These are phyloP conservation scores for Fissipunctia ypsillon DNA, from an alignment of 2,888 invertebrate species.

Conservation along the genomic window DNA sequence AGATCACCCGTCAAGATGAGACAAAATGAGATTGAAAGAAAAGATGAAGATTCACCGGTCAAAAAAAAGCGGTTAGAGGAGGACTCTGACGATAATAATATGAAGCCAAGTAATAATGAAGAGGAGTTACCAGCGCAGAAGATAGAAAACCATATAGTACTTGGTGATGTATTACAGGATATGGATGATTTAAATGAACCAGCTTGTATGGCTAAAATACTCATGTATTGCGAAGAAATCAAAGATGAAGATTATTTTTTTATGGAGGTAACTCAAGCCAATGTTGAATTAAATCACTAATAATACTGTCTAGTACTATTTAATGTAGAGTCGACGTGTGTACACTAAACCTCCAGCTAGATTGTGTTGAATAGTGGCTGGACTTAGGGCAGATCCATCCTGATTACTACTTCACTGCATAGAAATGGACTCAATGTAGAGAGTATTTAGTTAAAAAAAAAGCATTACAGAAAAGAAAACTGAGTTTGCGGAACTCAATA, in stretches of 20 bases:
- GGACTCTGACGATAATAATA: not conserved
- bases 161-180: constrained; percentile 48
- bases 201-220: constrained; percentile 76
- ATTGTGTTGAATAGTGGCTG: constrained; percentile 3
- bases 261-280: constrained; percentile 77
- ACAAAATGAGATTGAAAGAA: not conserved
- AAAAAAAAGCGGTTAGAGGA: constrained; percentile 6
- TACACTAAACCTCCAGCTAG: constrained; percentile 5
- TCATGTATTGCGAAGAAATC: constrained; percentile 73
- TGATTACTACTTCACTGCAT: constrained; percentile 21
- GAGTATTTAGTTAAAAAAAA: not conserved
- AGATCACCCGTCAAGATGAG: constrained; percentile 14
- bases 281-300: not conserved
- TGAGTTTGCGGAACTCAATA: too few species aligned
- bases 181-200: constrained; percentile 77
- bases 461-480: not conserved
- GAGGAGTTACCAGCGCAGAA: not conserved
- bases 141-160: constrained; percentile 24
- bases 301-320: not conserved
- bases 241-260: constrained; percentile 77
- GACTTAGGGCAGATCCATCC: constrained; percentile 14
- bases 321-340: not conserved
- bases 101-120: constrained; percentile 13
- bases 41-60: not conserved
- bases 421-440: constrained; percentile 25